Evolutionary conservation across 2,797 vertebrate genomes (phyloP), one percentile per base, ranked within the genome.

Genomic region (Borostomias antarcticus): DNA sequence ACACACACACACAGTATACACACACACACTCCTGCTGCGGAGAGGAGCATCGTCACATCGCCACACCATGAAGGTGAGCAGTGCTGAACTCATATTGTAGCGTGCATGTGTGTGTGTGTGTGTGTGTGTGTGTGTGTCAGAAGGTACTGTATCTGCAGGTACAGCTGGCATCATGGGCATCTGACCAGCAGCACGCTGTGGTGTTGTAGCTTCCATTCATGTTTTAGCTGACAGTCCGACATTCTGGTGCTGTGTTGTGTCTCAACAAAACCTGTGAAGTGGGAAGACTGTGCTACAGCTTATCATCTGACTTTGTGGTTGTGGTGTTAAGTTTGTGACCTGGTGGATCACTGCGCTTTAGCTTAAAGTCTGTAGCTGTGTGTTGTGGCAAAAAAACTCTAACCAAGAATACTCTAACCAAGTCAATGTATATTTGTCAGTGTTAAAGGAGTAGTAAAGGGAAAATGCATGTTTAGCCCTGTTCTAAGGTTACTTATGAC

Each of bases 41-140:
- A 79, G 78, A 71, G 75, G 74, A 85, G 50, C 13, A 25, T 47
- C 61, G 37, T 69, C 64, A 43, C 71, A 77, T 69, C 65, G 76
- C 83, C 73, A 61, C 81, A 5, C 52, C 79, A 90, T 90, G 89
- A 90, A 90, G 88, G 89, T 90, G 74, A 85, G 89, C 35, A 64
- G 28, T 48, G 17, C 28, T 54, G 65, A 45, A 69, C 58, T 51
- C 29, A 47, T 7, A n/a, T n/a, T n/a, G 45, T 59, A 30, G 8
- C 40, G 26, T 7, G 68, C 63, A 47, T 9, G 48, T 69, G 33
- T 59, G 10, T 4, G 21, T 40, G 21, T 7, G 3, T 32, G 3
- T 47, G 19, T 19, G 11, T 48, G 48, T 53, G 30, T 66, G 9
- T 52, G 50, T 56, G 37, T n/a, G 53, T 63, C 40, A 59, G 57